Conservation (phyloP, 1,140 invertebrate genomes). For the Chymomyza costata region DNA sequence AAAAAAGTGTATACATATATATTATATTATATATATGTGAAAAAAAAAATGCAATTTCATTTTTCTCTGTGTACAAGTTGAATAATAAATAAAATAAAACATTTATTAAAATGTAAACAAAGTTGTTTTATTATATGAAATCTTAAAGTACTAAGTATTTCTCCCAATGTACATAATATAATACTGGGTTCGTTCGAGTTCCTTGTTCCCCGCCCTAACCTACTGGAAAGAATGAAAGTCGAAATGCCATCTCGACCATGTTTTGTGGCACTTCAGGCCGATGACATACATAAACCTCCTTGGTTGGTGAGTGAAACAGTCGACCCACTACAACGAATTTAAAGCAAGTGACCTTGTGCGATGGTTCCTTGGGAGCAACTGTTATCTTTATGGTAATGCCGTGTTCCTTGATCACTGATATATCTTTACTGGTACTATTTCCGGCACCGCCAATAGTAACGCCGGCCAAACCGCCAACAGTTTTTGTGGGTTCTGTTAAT, state of each 20-base stretch:
- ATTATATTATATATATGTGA: conserved; percentile 46
- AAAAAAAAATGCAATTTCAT: conserved; percentile 59
- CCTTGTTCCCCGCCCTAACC: too few relatives aligned
- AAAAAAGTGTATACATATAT: conserved; percentile 9
- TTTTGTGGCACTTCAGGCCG: conserved; percentile 86
- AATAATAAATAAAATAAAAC: conserved; percentile 45
- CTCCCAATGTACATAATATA: too few relatives aligned
- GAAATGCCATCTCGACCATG: conserved; percentile 87
- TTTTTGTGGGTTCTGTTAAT: conserved; percentile 76
- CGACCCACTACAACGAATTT: conserved; percentile 77
- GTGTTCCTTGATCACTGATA: conserved; percentile 80
- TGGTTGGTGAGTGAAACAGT: conserved; percentile 82
- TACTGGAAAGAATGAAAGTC: conserved; percentile 77
- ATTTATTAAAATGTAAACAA: neutral
- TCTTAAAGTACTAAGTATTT: too few relatives aligned
- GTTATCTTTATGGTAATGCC: conserved; percentile 50
- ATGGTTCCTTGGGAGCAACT: conserved; percentile 14
- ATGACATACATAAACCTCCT: conserved; percentile 88
- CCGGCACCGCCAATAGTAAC: conserved; percentile 65
- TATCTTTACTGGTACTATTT: conserved; percentile 79
- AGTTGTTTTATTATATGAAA: too few relatives aligned
- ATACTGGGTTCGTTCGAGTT: too few relatives aligned
- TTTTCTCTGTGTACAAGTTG: conserved; percentile 72
- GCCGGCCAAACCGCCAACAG: conserved; percentile 15
- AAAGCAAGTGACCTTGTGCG: neutral